Base-by-base conservation (phyloP, 2,888 invertebrate genomes). In the Acanthosoma haemorrhoidale region DNA sequence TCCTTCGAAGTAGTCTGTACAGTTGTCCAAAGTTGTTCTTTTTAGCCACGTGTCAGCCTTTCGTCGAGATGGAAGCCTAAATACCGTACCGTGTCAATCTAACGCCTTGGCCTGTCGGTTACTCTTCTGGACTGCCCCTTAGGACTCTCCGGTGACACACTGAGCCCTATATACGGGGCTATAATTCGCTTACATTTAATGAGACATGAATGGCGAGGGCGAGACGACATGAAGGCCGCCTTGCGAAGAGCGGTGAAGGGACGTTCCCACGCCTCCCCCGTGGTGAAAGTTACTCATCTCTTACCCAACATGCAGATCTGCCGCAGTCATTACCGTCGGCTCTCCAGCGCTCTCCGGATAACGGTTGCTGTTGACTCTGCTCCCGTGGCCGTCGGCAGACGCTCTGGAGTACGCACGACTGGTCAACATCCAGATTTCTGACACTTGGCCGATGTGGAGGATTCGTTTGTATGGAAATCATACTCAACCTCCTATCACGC, bases 261-360 rank as follows among this genome's bases (percentile, higher is more conserved):
- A 61, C 31, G 43, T 72, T 72, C 72, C 72, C 72, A 72, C 72
- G 72, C 25, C 64, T 64, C 64, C 39, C 43, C 16, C 38, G 13
- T 39, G 64, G 64, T 64, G 64, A 64, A 64, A 64, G 64, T 43
- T 29, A 39, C 64, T 64, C 72, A 70, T 72, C 72, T 70, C 72
- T 72, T 72, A 69, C 70, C 67, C 72, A 72, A 72, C 72, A 72
- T 72, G 72, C 72, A 72, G 70, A 72, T 72, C 61, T 51, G 25
- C 51, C 51, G 11, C 38, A 36, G 61, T 61, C 61, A 61, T 61
- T 61, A 61, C 8, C 18, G 36, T 38, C 61, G 36, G 18, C 21
- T 16, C n/a, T 8, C 9, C n/a, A 13, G 9, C 18, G 38, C 25
- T n/a, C 21, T 21, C 21, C 2, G 21, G 13, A 4, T 21, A n/a